Base-by-base conservation (phyloP, 2,113 vertebrate species). In the Apodemus speciosus region DNA sequence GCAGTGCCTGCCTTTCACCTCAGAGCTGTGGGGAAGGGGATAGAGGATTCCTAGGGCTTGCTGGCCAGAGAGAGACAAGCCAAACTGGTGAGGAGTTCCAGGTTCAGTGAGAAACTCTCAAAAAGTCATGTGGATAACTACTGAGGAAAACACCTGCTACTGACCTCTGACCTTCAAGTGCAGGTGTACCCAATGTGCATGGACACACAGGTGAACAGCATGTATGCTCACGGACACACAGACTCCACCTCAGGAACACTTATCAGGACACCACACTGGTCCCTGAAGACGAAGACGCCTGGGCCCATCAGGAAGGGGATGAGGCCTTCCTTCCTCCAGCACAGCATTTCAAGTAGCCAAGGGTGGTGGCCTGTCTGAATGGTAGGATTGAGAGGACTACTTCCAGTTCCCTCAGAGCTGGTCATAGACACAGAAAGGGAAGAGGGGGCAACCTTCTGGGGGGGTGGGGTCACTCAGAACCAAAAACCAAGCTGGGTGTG, bases 171-270 rank as follows among this genome's bases (percentile, higher is more conserved):
- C 40, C 4, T 66, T 8, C 58, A 5, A 13, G 23, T 49, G 18
- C 18, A 49, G 9, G 30, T 66, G 62, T 18, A 49, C 18, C 9
- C 20, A 25, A 64, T 16, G 25, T 1, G 35, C 16, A 46, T 9
- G 35, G 7, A 25, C 43, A 9, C 43, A n/a, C 27, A 32, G 27
- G 25, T 60, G 79, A 81, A 40, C 79, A 15, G n/a, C n/a, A 81
- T 16, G 0, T n/a, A 40, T 16, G 56, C 23, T 16, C 62, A 64
- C 58, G 66, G 58, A 64, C 58, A 46, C 58, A 18, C 3, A 32
- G 30, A 85, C 32, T 49, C 20, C 20, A 14, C 23, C 84, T 92
- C 87, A 83, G 94, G 96, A 71, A n/a, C 56, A 30, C 25, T 32
- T 14, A 87, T 73, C 60, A 30, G 68, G 49, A 80, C 76, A 40